A percentile compares a stretch with the other conserved stretches of the same genome.
These are phyloP conservation scores for Cristatella mucedo DNA, from an alignment of 2,888 invertebrate species.

Conservation along the genomic window DNA sequence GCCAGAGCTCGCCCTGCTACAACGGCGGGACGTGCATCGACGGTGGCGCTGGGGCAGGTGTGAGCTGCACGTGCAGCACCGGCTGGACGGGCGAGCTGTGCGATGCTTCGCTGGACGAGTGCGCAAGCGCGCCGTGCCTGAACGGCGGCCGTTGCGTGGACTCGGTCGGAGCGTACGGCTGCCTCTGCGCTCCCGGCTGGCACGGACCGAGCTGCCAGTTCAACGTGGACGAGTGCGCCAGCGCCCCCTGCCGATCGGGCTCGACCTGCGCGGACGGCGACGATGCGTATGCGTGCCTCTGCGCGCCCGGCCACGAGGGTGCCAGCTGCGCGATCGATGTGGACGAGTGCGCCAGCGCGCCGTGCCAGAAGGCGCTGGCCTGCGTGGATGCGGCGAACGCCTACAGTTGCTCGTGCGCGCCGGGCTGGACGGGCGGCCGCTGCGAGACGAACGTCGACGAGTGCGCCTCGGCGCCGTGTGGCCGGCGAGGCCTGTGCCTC, in stretches of 20 bases:
- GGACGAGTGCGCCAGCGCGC: conserved; percentile 2
- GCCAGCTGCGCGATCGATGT: conserved; percentile 13
- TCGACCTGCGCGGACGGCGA: conserved; percentile 62
- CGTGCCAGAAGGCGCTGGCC: neutral
- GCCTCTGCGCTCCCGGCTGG: neutral
- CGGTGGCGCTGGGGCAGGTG: conserved; percentile 75
- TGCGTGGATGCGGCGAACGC: conserved; percentile 17
- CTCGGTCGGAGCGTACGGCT: too few species aligned
- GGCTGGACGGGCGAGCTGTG: conserved; percentile 39
- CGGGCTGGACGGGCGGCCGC: conserved; percentile 41
- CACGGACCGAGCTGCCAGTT: conserved; percentile 55
- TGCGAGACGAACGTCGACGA: conserved; percentile 36
- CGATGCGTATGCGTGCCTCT: neutral
- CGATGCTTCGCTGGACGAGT: conserved; percentile 42
- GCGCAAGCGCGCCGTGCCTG: conserved; percentile 38
- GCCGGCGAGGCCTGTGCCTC: conserved; percentile 16
- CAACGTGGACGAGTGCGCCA: conserved; percentile 71
- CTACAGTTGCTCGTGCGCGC: conserved; percentile 13
- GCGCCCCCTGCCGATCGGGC: conserved; percentile 75
- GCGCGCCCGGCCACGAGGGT: conserved; percentile 31
- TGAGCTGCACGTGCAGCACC: conserved; percentile 53
- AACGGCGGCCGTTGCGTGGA: conserved; percentile 10
- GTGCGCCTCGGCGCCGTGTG: conserved; percentile 39
- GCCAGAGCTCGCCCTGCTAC: conserved; percentile 60
- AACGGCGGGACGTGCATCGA: conserved; percentile 88